Percentiles rank a stretch among this genome's conserved stretches.
phyloP scores from a whole-genome alignment of 92 coral and sea anemone genomes.

The Zoanthus sansibaricus region DNA sequence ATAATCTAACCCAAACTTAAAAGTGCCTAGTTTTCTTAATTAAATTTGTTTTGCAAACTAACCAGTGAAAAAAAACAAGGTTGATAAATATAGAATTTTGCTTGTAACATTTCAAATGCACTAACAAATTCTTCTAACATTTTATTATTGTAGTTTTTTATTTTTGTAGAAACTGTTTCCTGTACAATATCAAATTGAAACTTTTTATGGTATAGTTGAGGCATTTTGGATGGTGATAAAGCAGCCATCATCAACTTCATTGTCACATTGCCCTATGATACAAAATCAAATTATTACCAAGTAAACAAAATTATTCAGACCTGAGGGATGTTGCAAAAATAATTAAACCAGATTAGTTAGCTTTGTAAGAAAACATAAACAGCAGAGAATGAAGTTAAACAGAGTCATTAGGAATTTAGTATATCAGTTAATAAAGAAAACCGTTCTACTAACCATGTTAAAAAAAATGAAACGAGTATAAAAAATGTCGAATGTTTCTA shows the following conservation, averaged over 20 bases:
- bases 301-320: slow-evolving; percentile 34
- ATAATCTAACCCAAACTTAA: too few species aligned
- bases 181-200: background rate
- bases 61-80: background rate
- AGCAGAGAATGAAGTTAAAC: background rate
- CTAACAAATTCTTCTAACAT: background rate
- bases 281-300: background rate
- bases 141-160: slow-evolving; percentile 5
- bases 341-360: slow-evolving; percentile 3
- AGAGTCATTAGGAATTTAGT: background rate
- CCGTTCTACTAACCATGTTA: background rate
- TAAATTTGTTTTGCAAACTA: too few species aligned
- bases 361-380: background rate
- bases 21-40: too few species aligned
- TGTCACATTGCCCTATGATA: background rate
- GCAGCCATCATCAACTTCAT: background rate
- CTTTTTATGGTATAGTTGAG: background rate
- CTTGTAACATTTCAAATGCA: background rate
- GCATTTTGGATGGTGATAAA: background rate
- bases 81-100: background rate
- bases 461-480: background rate
- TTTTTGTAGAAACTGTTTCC: slow-evolving; percentile 3
- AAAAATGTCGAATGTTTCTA: slow-evolving; percentile 2
- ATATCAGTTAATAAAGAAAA: background rate
- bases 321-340: slow-evolving; percentile 36